Conservation (phyloP, 2,797 vertebrate genomes). For the Gorsachius magnificus region DNA sequence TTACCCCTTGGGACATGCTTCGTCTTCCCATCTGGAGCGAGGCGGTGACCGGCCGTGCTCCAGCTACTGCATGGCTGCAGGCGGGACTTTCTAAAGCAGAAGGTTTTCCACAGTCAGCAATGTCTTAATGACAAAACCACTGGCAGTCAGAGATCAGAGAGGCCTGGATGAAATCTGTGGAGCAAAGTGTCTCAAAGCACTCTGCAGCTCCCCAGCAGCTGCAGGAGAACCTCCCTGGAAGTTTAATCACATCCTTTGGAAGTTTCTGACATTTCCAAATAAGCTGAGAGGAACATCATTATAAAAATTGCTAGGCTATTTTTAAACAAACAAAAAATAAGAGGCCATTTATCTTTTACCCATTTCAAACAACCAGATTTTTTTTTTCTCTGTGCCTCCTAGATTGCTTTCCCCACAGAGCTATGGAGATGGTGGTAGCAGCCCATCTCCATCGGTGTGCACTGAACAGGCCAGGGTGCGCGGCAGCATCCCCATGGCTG, state of each 20-base stretch:
- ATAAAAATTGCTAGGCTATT: neutral
- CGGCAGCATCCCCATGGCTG: neutral
- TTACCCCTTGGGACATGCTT: accelerated
- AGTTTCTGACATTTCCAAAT: neutral
- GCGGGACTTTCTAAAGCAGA: neutral
- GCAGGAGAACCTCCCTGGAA: neutral
- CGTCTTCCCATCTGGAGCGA: neutral
- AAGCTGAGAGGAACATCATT: neutral
- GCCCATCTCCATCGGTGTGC: accelerated
- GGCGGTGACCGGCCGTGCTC: accelerated
- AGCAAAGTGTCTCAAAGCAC: neutral
- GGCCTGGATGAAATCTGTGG: neutral
- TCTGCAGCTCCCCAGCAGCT: neutral
- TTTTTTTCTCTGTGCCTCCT: neutral
- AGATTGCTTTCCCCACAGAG: neutral
- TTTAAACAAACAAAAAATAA: neutral
- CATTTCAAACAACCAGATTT: neutral
- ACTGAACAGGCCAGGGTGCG: accelerated
- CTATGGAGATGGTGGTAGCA: accelerated
- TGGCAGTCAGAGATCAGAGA: neutral
- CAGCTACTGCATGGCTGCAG: neutral
- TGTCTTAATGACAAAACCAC: neutral
- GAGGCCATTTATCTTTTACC: neutral
- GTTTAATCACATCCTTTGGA: conserved; percentile 21
- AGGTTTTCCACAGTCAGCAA: neutral